Conservation (phyloP, 2,113 vertebrate genomes). For the Sylvicapra grimmia region DNA sequence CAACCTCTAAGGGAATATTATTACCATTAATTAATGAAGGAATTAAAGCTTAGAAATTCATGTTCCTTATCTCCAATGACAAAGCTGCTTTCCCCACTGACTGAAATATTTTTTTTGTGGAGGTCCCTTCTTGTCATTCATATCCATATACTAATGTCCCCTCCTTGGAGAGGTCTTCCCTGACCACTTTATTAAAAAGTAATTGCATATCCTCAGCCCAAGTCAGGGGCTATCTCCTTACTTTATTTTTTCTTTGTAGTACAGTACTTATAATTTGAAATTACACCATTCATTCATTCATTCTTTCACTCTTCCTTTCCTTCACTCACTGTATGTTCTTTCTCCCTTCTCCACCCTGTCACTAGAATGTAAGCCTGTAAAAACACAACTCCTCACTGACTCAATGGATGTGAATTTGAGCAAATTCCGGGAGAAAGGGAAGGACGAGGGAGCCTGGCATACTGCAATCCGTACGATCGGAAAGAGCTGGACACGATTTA, state of each 20-base stretch:
- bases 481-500: background rate
- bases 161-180: background rate
- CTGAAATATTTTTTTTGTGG: background rate
- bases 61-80: background rate
- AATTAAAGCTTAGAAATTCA: background rate
- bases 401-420: background rate
- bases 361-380: background rate
- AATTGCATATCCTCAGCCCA: background rate
- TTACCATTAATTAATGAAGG: background rate
- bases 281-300: background rate
- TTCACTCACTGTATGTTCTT: background rate
- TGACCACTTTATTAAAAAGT: background rate
- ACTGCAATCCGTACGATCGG: rapidly evolving
- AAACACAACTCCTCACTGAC: background rate
- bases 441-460: background rate
- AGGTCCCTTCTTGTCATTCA: background rate
- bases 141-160: background rate
- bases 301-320: background rate
- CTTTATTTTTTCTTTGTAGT: background rate
- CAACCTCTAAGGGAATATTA: background rate
- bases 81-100: background rate
- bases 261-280: background rate
- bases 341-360: background rate
- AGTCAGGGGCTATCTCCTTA: background rate
- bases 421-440: background rate